phyloP scores from a whole-genome alignment of 2,888 invertebrate species.

The Dasypolia templi region DNA sequence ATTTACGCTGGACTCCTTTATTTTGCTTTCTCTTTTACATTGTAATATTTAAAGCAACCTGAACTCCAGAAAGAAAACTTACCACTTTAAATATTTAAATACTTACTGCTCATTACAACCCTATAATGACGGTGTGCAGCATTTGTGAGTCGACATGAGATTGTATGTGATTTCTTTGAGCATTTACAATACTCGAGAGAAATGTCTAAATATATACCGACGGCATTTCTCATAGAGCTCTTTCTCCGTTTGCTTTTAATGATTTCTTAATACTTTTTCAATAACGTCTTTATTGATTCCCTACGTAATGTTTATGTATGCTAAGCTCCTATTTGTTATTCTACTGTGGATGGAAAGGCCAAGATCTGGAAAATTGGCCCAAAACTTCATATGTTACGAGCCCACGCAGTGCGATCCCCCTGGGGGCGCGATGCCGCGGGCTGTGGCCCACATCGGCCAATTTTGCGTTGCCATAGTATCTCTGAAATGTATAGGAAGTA shows the following conservation, averaged over 20 bases:
- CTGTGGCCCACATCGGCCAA: not conserved
- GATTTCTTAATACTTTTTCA: conserved; percentile 40
- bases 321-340: conserved; percentile 6
- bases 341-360: not conserved
- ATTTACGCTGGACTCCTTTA: conserved; percentile 48
- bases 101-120: conserved; percentile 38
- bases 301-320: conserved; percentile 22
- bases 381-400: conserved; percentile 8
- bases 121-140: conserved; percentile 22
- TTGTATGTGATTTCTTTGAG: conserved; percentile 28
- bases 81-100: conserved; percentile 29
- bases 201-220: conserved; percentile 33
- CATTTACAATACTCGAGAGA: conserved; percentile 32
- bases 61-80: conserved; percentile 45
- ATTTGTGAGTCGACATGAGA: conserved; percentile 12
- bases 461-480: not conserved
- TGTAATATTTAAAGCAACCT: conserved; percentile 54
- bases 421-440: not conserved
- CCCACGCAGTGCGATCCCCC: not conserved
- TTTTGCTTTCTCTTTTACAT: conserved; percentile 51
- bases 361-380: not conserved
- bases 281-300: conserved; percentile 1
- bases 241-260: conserved; percentile 28
- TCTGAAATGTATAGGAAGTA: not conserved
- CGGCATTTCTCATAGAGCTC: conserved; percentile 13